Evolutionary conservation across 2,113 vertebrate genomes (phyloP).

Genomic region (Prolemur simus): DNA sequence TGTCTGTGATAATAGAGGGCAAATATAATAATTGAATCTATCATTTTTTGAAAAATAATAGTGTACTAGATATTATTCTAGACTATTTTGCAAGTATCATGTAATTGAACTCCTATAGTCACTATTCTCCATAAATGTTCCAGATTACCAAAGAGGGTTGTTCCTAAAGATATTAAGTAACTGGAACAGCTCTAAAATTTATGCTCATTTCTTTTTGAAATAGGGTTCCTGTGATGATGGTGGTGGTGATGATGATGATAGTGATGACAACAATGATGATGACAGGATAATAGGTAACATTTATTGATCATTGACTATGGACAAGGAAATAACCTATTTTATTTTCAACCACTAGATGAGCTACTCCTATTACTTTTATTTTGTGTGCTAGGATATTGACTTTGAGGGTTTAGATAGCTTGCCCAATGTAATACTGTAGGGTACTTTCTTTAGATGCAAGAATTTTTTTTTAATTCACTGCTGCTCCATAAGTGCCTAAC

Average conservation of each 20-base stretch:
- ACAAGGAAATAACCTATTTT: background rate
- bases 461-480: background rate
- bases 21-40: background rate
- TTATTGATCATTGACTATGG: background rate
- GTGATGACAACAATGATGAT: background rate
- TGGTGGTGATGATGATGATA: background rate
- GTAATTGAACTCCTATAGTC: background rate
- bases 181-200: background rate
- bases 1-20: background rate
- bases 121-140: background rate
- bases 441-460: background rate
- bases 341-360: background rate
- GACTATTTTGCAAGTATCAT: background rate
- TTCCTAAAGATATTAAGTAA: background rate
- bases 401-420: background rate
- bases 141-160: background rate
- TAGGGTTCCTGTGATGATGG: background rate
- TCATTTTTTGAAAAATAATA: background rate
- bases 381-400: background rate
- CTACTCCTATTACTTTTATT: background rate
- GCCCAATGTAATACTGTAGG: background rate
- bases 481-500: background rate
- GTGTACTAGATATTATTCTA: background rate
- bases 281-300: background rate
- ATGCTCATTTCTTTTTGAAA: background rate